These are phyloP conservation scores for Drosophila mojavensis DNA, from an alignment of 1,140 invertebrate genomes.

Conservation along the genomic window DNA sequence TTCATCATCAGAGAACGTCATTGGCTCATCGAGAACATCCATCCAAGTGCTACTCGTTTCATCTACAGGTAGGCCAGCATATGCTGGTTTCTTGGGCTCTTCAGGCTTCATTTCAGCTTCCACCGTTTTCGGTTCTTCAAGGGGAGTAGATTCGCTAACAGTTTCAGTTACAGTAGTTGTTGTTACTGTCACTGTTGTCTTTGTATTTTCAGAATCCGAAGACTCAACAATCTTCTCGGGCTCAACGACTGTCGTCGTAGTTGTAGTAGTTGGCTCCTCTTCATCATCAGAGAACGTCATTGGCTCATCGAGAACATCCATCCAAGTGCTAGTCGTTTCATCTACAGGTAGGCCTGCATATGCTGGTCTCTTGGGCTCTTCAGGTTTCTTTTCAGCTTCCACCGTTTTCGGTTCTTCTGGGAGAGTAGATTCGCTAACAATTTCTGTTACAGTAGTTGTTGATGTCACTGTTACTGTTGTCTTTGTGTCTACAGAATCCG, in stretches of 20 bases:
- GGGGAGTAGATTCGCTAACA: neutral
- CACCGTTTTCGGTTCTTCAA: neutral
- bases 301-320: slow-evolving; percentile 61
- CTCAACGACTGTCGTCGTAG: slow-evolving; percentile 6
- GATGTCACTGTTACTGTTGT: slow-evolving; percentile 20
- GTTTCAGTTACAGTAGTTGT: slow-evolving; percentile 43
- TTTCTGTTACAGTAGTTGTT: slow-evolving; percentile 41
- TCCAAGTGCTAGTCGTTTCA: neutral
- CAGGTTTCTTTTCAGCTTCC: slow-evolving; percentile 20
- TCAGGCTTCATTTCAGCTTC: slow-evolving; percentile 21
- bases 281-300: slow-evolving; percentile 85
- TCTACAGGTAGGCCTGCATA: slow-evolving; percentile 40
- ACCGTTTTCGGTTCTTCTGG: neutral
- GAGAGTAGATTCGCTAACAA: slow-evolving; percentile 2
- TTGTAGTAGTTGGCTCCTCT: slow-evolving; percentile 23
- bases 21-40: slow-evolving; percentile 67
- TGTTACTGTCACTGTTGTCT: slow-evolving; percentile 10
- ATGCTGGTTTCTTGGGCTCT: slow-evolving; percentile 51
- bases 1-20: slow-evolving; percentile 84
- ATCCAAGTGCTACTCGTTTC: neutral
- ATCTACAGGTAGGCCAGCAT: slow-evolving; percentile 28
- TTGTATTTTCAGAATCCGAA: neutral
- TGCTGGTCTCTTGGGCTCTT: slow-evolving; percentile 43
- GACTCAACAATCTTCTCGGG: neutral
- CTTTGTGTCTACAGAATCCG: neutral